Conservation (phyloP, 2,797 vertebrate species). For the Chiloscyllium punctatum region DNA sequence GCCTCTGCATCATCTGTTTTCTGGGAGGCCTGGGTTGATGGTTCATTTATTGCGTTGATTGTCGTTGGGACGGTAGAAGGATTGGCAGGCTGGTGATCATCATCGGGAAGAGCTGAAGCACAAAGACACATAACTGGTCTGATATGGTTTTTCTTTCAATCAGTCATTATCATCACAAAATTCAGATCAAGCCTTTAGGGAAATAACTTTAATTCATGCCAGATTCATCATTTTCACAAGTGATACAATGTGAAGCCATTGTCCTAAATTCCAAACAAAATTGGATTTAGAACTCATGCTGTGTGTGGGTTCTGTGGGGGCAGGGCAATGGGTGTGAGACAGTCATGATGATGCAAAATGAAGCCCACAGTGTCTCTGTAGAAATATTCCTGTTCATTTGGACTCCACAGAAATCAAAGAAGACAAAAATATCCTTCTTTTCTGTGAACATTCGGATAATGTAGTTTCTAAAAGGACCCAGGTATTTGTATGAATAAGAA, state of each 20-base stretch:
- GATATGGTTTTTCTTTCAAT: too few relatives aligned
- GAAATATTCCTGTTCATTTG: not conserved
- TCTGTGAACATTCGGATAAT: too few relatives aligned
- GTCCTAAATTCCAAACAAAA: not conserved
- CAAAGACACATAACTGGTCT: not conserved
- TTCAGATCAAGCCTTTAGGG: not conserved
- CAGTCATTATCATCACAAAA: not conserved
- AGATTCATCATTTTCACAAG: too few relatives aligned
- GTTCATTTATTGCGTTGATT: not conserved
- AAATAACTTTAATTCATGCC: not conserved
- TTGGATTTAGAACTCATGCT: not conserved
- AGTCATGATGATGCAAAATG: too few relatives aligned
- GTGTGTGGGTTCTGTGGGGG: not conserved
- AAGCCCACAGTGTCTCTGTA: not conserved
- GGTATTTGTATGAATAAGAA: too few relatives aligned
- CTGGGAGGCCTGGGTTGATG: not conserved
- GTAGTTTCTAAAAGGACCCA: too few relatives aligned
- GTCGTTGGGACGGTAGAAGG: not conserved
- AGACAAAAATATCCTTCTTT: not conserved
- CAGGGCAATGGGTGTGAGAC: too few relatives aligned
- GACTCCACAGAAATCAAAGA: not conserved
- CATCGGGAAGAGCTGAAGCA: not conserved
- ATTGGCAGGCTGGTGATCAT: not conserved
- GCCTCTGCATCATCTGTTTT: not conserved
- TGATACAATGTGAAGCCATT: not conserved